These are phyloP conservation scores for Beroe ovata DNA, from an alignment of 37 sponge, comb jelly and placozoan genomes.

Conservation along the genomic window DNA sequence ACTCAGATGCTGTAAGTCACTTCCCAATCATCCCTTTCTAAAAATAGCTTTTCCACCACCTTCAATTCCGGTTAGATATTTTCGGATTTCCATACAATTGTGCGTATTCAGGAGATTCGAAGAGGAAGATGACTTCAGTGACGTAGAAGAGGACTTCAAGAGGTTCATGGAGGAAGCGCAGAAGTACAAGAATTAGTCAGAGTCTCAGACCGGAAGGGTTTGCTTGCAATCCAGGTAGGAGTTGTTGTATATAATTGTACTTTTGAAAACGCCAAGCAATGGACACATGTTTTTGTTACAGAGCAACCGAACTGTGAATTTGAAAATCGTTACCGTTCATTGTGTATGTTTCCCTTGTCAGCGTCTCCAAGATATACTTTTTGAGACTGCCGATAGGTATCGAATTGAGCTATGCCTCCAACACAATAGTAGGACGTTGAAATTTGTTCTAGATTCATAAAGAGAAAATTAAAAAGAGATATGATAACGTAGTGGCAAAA, in stretches of 20 bases:
- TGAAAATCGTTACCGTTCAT: background rate
- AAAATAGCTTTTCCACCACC: too few species aligned
- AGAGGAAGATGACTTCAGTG: constrained; percentile 67
- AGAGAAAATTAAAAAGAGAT: background rate
- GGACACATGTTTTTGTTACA: background rate
- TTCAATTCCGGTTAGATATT: too few species aligned
- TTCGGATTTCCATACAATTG: too few species aligned
- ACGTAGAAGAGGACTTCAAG: constrained; percentile 63
- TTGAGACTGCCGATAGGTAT: background rate
- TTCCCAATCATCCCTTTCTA: too few species aligned
- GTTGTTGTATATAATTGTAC: constrained; percentile 34
- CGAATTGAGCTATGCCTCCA: too few species aligned
- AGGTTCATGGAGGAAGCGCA: constrained; percentile 63
- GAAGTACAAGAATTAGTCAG: constrained; percentile 26
- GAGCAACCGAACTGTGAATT: background rate
- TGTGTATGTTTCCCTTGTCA: background rate
- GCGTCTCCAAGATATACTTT: too few species aligned
- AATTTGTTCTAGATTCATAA: background rate
- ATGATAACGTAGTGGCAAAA: background rate
- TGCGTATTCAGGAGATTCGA: constrained; percentile 66
- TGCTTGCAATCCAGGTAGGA: background rate
- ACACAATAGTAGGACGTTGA: background rate
- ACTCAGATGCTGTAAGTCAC: constrained; percentile 54
- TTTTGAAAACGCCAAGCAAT: background rate
- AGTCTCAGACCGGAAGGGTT: too few species aligned